Base-by-base conservation (phyloP, 2,888 invertebrate species). In the Elmis aenea region DNA sequence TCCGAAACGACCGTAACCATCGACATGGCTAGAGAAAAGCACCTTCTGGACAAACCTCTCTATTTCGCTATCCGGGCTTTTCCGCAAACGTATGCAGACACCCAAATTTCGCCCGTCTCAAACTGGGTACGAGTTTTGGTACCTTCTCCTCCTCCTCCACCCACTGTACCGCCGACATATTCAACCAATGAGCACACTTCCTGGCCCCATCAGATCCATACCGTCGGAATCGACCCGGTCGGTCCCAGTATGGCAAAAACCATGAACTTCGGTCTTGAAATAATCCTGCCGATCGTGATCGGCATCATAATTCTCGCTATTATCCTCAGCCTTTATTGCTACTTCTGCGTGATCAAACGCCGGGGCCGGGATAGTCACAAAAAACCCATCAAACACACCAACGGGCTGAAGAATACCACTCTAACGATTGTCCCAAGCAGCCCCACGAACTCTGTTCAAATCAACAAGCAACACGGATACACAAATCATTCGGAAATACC, bases 121-220 rank as follows among this genome's bases (percentile, higher is more conserved):
- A 78, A 78, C 53, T 72, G 72, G 60, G 73, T 75, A 1, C 57
- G 71, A 10, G 69, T 75, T 3, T 62, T 68, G 36, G 68, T 77
- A 1, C 70, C 72, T 1, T 67, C 69, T 3, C 72, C 74, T 1
- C 71, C 71, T 12, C 71, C 71, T 13, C 71, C 71, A 9, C 67
- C 72, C n/a, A 72, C 72, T 0, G 62, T 67, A 4, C 59, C 66
- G 5, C 67, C 70, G 23, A 65, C 64, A 2, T 62, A 56, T 18
- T 54, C 58, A 5, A 57, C 62, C 5, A 61, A 63, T 25, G 64
- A 66, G 30, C 58, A 59, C 13, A 48, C 60, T 2, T 59, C 64
- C 4, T 70, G 68, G 67, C 66, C 69, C 2, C 50, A 57, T 25
- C 51, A 61, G 13, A 54, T 57, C 12, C 63, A 64, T 37, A 52